Evolutionary conservation across 2,113 vertebrate species (phyloP), one percentile per base, ranked within the genome.

Genomic region (Tor tambroides): DNA sequence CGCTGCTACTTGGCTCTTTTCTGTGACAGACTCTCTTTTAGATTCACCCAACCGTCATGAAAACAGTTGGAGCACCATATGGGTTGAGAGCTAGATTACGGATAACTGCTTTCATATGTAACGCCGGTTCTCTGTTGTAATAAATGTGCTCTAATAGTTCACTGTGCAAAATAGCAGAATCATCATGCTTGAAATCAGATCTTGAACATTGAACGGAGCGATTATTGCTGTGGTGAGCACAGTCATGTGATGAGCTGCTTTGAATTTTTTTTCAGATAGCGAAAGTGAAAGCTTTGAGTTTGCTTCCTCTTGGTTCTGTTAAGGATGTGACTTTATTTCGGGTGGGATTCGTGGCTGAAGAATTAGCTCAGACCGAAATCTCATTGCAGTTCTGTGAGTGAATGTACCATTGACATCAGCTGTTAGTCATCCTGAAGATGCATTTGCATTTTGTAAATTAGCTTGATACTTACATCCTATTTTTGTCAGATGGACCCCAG

Each of bases 51-150:
- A 30, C 63, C 28, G 69, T 41, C 72, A 26, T 56, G 82, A 85
- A 63, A 87, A 77, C 86, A 88, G 69, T 90, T 90, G 71, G 86
- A 82, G 78, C 69, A 63, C 77, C 84, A 89, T 86, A 86, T 87
- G 89, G 67, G 84, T 11, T 80, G 75, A 43, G 71, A 72, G 74
- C 69, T 89, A 83, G 89, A 86, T 75, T 83, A 67, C 19, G 5
- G 51, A 67, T 17, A 75, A 43, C 81, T 49, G 23, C 46, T 72
- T 85, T 84, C 32, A 77, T 56, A 41, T 63, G 56, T 85, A 46
- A 49, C 72, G 74, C 30, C 30, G 28, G 49, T 78, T 43, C 21
- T 75, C 35, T 46, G 21, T 35, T 56, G 46, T 32, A 23, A 8
- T 78, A 54, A 28, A 80, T 38, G 49, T 56, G 17, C 30, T 38